Percentiles rank a stretch among this genome's conserved stretches.
Conservation (phyloP, 2,888 invertebrate species). For the Spilarctia lutea region DNA sequence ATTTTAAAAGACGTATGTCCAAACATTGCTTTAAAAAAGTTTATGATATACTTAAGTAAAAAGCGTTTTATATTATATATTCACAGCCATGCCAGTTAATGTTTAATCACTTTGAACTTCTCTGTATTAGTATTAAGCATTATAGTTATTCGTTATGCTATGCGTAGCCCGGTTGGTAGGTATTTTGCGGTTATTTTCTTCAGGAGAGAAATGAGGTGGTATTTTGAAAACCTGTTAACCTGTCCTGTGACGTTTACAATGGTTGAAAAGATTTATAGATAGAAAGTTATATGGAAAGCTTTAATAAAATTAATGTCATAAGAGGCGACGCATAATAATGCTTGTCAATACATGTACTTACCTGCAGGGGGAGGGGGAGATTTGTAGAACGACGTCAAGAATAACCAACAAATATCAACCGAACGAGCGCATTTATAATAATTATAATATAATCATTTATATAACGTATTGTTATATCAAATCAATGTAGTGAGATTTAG, state of each 20-base stretch:
- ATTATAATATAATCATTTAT: constrained; percentile 12
- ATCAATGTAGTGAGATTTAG: constrained; percentile 49
- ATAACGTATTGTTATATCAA: constrained; percentile 39
- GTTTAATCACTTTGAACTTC: not conserved
- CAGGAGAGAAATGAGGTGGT: too few relatives aligned
- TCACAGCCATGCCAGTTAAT: not conserved
- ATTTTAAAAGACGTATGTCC: not conserved
- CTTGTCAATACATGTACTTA: not conserved
- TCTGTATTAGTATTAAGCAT: constrained; percentile 9
- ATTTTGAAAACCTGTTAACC: not conserved
- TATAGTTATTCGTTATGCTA: constrained; percentile 7
- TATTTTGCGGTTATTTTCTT: not conserved
- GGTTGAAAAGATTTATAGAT: too few relatives aligned
- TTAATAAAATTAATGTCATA: not conserved
- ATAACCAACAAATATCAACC: constrained; percentile 1
- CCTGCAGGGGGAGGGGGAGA: not conserved
- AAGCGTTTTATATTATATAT: not conserved
- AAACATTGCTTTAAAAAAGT: not conserved
- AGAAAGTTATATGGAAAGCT: not conserved
- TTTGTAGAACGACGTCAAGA: not conserved
- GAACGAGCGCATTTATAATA: not conserved
- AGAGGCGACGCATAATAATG: not conserved
- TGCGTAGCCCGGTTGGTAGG: not conserved
- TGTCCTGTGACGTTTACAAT: too few relatives aligned
- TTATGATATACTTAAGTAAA: not conserved